Evolutionary conservation across 1,140 invertebrate genomes (phyloP).

Genomic region (Papilio glaucus): DNA sequence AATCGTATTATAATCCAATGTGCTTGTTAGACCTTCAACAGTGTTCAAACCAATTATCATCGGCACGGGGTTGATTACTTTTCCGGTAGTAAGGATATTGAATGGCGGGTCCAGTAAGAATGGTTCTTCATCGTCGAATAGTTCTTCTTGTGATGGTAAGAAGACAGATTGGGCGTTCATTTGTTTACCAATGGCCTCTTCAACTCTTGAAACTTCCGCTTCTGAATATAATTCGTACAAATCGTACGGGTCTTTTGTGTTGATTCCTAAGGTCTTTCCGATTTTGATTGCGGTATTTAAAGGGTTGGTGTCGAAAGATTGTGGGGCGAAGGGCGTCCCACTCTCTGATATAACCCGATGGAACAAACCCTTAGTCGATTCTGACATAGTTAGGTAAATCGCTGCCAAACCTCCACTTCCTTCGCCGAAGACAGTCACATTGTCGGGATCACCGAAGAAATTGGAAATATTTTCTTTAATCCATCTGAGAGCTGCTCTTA

Average conservation of each 20-base stretch:
- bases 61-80: constrained; percentile 72
- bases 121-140: constrained; percentile 73
- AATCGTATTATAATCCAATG: constrained; percentile 71
- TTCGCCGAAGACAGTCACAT: constrained; percentile 86
- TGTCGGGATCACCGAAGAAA: constrained; percentile 87
- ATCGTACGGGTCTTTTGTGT: constrained; percentile 57
- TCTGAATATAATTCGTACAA: constrained; percentile 62
- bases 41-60: constrained; percentile 79
- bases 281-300: constrained; percentile 66
- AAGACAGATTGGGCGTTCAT: constrained; percentile 77
- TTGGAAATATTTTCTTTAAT: constrained; percentile 85
- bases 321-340: constrained; percentile 64
- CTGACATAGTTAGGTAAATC: constrained; percentile 84
- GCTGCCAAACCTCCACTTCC: constrained; percentile 85
- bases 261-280: constrained; percentile 67
- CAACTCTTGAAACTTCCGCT: constrained; percentile 55
- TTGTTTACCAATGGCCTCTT: constrained; percentile 72
- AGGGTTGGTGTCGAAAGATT: constrained; percentile 67
- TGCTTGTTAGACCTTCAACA: constrained; percentile 69
- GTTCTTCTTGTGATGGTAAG: constrained; percentile 78
- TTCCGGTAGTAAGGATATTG: constrained; percentile 69
- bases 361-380: constrained; percentile 84
- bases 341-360: constrained; percentile 79
- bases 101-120: constrained; percentile 80
- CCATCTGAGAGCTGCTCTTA: constrained; percentile 86